Conservation (phyloP, 2,888 invertebrate genomes). For the Orgyia antiqua region DNA sequence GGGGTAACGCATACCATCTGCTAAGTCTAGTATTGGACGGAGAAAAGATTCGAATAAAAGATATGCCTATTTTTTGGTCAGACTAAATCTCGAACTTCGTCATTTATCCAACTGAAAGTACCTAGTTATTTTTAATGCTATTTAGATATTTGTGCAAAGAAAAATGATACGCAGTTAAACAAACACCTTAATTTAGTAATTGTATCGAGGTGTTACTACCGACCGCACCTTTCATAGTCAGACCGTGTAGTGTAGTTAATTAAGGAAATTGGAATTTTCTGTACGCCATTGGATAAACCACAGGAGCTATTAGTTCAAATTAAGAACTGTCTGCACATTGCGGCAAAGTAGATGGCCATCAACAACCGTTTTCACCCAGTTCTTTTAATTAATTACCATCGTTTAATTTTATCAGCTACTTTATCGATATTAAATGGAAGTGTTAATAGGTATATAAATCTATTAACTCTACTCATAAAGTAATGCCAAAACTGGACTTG, state of each 20-base stretch:
- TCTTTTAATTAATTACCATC: constrained; percentile 27
- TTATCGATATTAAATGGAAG: too few species aligned
- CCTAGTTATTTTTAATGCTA: too few species aligned
- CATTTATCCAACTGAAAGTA: too few species aligned
- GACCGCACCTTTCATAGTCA: constrained; percentile 65
- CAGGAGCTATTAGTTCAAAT: constrained; percentile 75
- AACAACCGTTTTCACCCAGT: constrained; percentile 30
- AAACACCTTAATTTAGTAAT: constrained; percentile 27
- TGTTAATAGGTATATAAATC: too few species aligned
- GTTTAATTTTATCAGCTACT: constrained; percentile 12
- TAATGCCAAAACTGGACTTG: too few species aligned
- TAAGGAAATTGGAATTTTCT: constrained; percentile 77
- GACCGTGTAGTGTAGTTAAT: constrained; percentile 70
- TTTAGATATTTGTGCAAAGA: too few species aligned
- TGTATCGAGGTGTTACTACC: constrained; percentile 57
- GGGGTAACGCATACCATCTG: too few species aligned
- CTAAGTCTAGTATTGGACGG: too few species aligned
- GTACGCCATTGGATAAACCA: constrained; percentile 66
- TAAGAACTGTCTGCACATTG: constrained; percentile 59
- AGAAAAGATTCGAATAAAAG: too few species aligned
- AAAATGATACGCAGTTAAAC: constrained; percentile 5
- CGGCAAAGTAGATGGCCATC: constrained; percentile 40
- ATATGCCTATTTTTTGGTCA: too few species aligned
- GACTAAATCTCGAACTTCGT: too few species aligned
- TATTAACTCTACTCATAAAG: too few species aligned